These are phyloP conservation scores for Oscheius sp. DNA, from an alignment of 2,888 invertebrate genomes.

Conservation along the genomic window DNA sequence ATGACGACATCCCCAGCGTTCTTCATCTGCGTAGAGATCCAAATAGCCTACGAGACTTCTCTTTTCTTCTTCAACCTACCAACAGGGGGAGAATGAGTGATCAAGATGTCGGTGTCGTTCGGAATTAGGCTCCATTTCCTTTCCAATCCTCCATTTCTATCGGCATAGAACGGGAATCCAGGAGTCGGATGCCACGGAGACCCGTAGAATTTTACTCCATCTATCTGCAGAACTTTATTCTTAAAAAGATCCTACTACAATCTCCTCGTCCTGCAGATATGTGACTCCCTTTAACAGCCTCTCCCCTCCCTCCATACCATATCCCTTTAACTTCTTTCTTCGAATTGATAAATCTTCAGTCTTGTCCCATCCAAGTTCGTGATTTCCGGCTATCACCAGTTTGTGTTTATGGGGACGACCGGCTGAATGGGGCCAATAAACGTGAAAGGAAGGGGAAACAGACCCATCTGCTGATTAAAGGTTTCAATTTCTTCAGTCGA, in stretches of 20 bases:
- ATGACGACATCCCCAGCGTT: conserved; percentile 58
- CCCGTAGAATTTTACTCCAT: conserved; percentile 66
- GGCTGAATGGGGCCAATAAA: background rate
- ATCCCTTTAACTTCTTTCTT: background rate
- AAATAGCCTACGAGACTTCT: background rate
- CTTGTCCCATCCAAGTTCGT: conserved; percentile 84
- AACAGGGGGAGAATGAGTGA: conserved; percentile 83
- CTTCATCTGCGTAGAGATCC: conserved; percentile 33
- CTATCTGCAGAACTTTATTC: conserved; percentile 49
- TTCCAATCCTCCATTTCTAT: conserved; percentile 77
- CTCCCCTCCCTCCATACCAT: background rate
- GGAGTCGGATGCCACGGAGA: conserved; percentile 66
- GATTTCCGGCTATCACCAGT: conserved; percentile 86
- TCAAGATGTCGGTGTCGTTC: conserved; percentile 79
- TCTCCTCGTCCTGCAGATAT: conserved; percentile 13
- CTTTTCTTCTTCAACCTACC: conserved; percentile 72
- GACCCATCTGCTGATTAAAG: conserved; percentile 70
- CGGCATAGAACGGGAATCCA: conserved; percentile 60
- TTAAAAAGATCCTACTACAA: background rate
- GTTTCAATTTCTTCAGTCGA: conserved; percentile 45
- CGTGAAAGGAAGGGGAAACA: background rate
- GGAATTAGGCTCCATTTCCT: conserved; percentile 85
- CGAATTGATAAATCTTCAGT: conserved; percentile 34
- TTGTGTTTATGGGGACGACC: conserved; percentile 82
- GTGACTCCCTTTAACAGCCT: conserved; percentile 8